These are phyloP conservation scores for Ctenosaura bakeri DNA, from an alignment of 2,797 vertebrate genomes.

Conservation along the genomic window DNA sequence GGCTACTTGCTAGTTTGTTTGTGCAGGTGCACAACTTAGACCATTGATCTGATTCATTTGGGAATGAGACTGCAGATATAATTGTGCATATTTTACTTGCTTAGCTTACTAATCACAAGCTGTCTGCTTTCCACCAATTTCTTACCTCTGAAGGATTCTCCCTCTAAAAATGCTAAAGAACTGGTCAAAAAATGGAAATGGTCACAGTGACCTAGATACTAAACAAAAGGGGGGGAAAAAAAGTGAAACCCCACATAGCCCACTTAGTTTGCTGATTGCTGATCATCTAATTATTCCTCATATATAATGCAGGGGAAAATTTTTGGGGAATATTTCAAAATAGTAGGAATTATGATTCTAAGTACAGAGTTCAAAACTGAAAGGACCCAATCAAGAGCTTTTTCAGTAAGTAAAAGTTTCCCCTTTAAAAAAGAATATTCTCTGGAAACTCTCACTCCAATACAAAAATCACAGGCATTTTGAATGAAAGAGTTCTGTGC, in stretches of 20 bases:
- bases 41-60: conserved; percentile 19
- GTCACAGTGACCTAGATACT: neutral
- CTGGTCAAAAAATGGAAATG: neutral
- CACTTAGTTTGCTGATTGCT: neutral
- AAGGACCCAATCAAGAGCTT: neutral
- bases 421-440: neutral
- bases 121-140: neutral
- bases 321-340: neutral
- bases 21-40: conserved; percentile 31
- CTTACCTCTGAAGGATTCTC: neutral
- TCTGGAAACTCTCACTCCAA: neutral
- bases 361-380: neutral
- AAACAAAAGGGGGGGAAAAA: neutral
- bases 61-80: neutral
- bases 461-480: neutral
- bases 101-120: conserved; percentile 21
- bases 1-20: conserved; percentile 15
- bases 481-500: neutral
- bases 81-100: conserved; percentile 16
- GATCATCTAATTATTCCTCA: neutral
- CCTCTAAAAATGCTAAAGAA: neutral
- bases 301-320: conserved; percentile 9
- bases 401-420: neutral
- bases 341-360: neutral
- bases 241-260: neutral